Evolutionary conservation across 2,888 invertebrate species (phyloP).

Genomic region (Zhuqinia jingwanae): DNA sequence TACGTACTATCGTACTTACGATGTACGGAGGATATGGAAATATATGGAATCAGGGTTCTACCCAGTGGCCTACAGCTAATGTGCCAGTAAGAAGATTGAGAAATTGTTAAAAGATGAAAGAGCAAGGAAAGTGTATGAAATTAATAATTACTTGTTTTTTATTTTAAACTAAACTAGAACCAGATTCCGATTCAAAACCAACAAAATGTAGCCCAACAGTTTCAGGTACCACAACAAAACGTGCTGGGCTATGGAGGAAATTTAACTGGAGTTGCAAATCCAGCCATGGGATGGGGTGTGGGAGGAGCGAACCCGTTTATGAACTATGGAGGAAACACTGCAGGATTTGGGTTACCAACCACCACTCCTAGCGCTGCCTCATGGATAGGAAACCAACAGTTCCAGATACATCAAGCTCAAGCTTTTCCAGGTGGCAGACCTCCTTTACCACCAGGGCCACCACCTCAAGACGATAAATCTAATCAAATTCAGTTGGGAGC

Average conservation of each 20-base stretch:
- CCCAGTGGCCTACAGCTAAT: constrained; percentile 40
- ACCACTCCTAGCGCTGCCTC: neutral
- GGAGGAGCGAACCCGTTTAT: constrained; percentile 42
- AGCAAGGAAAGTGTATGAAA: too few relatives aligned
- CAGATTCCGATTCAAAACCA: constrained; percentile 15
- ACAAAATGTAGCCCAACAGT: constrained; percentile 15
- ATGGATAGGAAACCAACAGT: constrained; percentile 42
- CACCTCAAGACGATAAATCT: constrained; percentile 40
- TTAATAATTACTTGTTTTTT: neutral
- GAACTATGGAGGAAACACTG: constrained; percentile 54
- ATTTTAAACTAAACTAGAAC: neutral
- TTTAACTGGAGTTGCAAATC: neutral
- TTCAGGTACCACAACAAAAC: constrained; percentile 23
- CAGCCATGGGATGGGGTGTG: constrained; percentile 53
- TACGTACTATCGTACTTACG: neutral
- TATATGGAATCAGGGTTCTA: constrained; percentile 42
- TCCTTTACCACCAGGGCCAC: constrained; percentile 70
- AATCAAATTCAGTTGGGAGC: neutral
- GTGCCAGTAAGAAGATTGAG: constrained; percentile 6
- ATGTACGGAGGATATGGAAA: constrained; percentile 65
- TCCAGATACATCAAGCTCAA: constrained; percentile 63
- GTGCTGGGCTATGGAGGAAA: constrained; percentile 19
- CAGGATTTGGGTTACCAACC: constrained; percentile 5
- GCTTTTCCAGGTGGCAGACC: constrained; percentile 61
- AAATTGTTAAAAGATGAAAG: too few relatives aligned